Percentiles rank a stretch among this genome's conserved stretches.
Evolutionary conservation across 2,888 invertebrate genomes (phyloP).

Genomic region (Patella depressa): DNA sequence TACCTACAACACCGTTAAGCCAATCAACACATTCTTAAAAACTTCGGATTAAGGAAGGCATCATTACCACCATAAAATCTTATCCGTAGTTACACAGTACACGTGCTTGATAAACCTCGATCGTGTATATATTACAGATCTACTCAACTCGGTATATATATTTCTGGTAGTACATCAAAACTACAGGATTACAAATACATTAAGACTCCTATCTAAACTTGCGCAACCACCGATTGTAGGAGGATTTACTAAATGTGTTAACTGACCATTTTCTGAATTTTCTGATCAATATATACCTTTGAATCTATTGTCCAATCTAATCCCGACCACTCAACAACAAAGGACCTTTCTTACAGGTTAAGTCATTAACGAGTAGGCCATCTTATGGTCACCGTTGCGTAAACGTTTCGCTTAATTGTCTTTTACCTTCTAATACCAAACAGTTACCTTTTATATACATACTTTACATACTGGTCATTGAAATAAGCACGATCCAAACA

Average conservation of each 20-base stretch:
- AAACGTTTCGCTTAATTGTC: constrained; percentile 24
- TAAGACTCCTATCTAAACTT: constrained; percentile 24
- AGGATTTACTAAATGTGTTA: constrained; percentile 48
- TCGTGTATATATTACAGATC: background rate
- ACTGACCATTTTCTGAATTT: constrained; percentile 38
- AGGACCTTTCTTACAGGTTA: constrained; percentile 25
- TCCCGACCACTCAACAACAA: constrained; percentile 28
- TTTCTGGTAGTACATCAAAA: constrained; percentile 5
- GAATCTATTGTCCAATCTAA: constrained; percentile 35
- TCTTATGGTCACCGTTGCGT: constrained; percentile 23
- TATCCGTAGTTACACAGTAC: background rate
- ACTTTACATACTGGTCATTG: constrained; percentile 6
- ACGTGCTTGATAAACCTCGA: background rate
- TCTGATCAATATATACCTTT: constrained; percentile 32
- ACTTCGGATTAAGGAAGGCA: too few species aligned
- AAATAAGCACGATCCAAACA: background rate
- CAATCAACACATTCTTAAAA: background rate
- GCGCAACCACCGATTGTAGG: constrained; percentile 29
- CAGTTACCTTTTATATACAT: too few species aligned
- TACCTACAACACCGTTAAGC: background rate
- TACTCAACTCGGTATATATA: background rate
- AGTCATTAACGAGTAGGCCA: constrained; percentile 29
- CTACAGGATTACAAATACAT: background rate
- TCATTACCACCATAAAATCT: background rate
- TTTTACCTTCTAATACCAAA: background rate